These are phyloP conservation scores for Lapara coniferarum DNA, from an alignment of 2,888 invertebrate genomes.

Conservation along the genomic window DNA sequence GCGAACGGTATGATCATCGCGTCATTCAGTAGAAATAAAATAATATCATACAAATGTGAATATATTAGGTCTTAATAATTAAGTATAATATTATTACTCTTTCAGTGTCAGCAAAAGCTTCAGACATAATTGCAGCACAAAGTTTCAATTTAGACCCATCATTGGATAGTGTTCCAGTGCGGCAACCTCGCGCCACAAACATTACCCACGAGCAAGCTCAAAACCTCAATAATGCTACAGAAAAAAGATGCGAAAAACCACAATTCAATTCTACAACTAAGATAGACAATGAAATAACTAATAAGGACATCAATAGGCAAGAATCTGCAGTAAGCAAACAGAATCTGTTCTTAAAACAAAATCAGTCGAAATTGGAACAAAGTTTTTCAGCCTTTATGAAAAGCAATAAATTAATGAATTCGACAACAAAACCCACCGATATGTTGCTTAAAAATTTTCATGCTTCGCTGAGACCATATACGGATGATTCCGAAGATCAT, in stretches of 20 bases:
- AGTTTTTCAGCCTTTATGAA: conserved; percentile 34
- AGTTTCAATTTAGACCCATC: conserved; percentile 61
- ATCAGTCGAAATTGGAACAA: conserved; percentile 9
- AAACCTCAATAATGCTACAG: conserved; percentile 40
- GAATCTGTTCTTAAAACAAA: conserved; percentile 1
- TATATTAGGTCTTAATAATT: too few species aligned
- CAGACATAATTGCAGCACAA: conserved; percentile 41
- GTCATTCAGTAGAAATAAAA: too few species aligned
- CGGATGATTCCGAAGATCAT: conserved; percentile 64
- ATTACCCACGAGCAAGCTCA: conserved; percentile 37
- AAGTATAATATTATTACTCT: conserved; percentile 25
- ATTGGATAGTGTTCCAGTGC: conserved; percentile 69
- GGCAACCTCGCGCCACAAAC: conserved; percentile 55
- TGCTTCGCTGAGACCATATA: conserved; percentile 49
- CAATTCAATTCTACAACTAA: conserved; percentile 9
- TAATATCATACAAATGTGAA: too few species aligned
- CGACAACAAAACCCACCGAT: conserved; percentile 52
- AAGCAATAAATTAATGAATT: conserved; percentile 32
- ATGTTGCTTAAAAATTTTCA: conserved; percentile 59
- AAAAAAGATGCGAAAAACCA: conserved; percentile 38
- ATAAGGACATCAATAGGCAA: background rate
- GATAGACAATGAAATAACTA: background rate
- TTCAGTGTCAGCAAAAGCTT: conserved; percentile 49
- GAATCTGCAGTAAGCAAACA: background rate
- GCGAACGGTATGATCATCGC: too few species aligned